Evolutionary conservation across 2,888 invertebrate species (phyloP).

Genomic region (Polyommatus iphigenia): DNA sequence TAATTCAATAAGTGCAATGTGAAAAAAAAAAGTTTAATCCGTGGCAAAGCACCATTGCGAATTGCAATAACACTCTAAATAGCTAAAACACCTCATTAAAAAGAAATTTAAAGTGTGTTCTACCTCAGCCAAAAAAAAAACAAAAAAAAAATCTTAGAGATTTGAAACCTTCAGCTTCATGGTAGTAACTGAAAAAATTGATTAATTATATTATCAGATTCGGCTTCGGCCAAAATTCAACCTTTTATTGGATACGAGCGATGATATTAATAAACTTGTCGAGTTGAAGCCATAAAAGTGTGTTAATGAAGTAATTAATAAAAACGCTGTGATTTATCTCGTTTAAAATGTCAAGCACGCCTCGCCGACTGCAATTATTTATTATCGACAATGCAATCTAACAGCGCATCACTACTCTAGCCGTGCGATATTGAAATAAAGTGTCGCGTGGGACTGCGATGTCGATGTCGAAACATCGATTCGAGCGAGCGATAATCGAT

Average conservation of each 20-base stretch:
- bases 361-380: conserved; percentile 12
- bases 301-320: conserved; percentile 21
- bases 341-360: conserved; percentile 22
- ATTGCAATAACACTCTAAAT: no score
- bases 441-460: conserved; percentile 10
- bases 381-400: conserved; percentile 23
- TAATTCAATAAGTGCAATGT: no score
- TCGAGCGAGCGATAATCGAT: conserved; percentile 1
- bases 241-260: background rate
- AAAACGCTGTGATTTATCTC: conserved; percentile 20
- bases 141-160: no score
- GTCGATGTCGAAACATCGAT: conserved; percentile 9
- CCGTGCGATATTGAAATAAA: conserved; percentile 15
- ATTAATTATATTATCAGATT: no score
- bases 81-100: no score
- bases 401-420: conserved; percentile 12
- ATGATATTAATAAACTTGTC: background rate
- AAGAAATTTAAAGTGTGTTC: no score
- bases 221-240: no score
- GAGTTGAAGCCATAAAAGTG: conserved; percentile 10
- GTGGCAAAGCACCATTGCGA: no score
- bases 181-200: no score
- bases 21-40: no score
- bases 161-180: no score
- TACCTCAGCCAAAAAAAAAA: no score